Evolutionary conservation across 2,113 vertebrate species (phyloP).

Genomic region (Macroglossus sobrinus): DNA sequence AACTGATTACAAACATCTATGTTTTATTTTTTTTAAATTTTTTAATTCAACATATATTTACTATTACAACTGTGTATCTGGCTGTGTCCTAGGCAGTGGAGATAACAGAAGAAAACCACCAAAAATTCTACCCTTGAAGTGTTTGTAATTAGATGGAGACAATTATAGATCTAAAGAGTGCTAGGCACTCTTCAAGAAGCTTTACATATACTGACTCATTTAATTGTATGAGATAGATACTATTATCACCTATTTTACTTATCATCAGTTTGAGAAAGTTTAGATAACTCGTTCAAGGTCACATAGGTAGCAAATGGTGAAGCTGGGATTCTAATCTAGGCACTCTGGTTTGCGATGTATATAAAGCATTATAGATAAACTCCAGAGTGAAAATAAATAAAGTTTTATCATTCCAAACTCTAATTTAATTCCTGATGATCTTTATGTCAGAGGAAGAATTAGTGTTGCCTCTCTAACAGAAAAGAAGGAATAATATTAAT

Average conservation of each 20-base stretch:
- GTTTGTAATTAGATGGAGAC: not conserved
- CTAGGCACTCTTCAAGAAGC: not conserved
- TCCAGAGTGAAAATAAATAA: not conserved
- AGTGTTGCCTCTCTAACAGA: not conserved
- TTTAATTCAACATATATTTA: not conserved
- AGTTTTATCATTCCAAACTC: not conserved
- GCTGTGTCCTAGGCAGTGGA: not conserved
- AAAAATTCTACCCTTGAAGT: not conserved
- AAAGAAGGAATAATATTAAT: not conserved
- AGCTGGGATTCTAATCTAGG: not conserved
- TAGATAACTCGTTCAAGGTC: not conserved
- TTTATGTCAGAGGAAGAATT: not conserved
- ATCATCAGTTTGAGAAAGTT: not conserved
- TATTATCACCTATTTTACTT: not conserved
- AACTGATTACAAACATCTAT: not conserved
- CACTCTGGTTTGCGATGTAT: not conserved
- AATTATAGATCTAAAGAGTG: not conserved
- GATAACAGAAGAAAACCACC: not conserved
- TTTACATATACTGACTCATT: not conserved
- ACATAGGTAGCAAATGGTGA: not conserved
- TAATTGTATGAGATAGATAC: not conserved
- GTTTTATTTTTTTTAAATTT: not conserved
- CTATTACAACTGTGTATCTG: not conserved
- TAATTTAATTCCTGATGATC: not conserved
- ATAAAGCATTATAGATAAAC: not conserved